Base-by-base conservation (phyloP, 2,888 invertebrate genomes). In the Eledona agricola region DNA sequence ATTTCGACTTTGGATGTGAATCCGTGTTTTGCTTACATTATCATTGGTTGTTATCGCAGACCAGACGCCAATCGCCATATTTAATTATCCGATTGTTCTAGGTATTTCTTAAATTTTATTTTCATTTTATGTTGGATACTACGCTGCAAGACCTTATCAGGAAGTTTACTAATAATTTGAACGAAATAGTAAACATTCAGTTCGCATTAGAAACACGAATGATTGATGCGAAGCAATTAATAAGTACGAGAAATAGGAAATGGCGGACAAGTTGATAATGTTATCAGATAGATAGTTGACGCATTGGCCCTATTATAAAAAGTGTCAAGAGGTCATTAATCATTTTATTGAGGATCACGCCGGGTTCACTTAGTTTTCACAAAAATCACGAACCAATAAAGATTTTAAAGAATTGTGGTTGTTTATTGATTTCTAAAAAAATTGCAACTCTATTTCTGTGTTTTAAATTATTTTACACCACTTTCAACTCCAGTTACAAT, bases 1-100 rank as follows among this genome's bases (percentile, higher is more conserved):
- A 37, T 17, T 34, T 45, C 38, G 42, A 50, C 40, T 32, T 50
- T 34, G 50, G 32, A 40, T 42, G 50, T 32, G 22, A 49, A 31
- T 32, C 40, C 50, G 26, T 50, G 25, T 38, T 26, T 49, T 42
- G 29, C 29, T 29, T 15, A 31, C n/a, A 9, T 31, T n/a, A 12
- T 34, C 28, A 45, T 32, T 32, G 29, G 3, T 28, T 3, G 12
- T 43, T 43, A 43, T 43, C 43, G 7, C 4, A 6, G 6, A 9
- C 7, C 2, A 32, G 45, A 34, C 45, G 45, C 45, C 45, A 45
- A 34, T 22, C 22, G 7, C 15, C 20, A 31, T 25, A 43, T n/a
- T n/a, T n/a, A n/a, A n/a, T n/a, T n/a, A n/a, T 10, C 4, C 9
- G 3, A 10, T 28, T 11, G 3, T 28, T 11, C 12, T 23, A 32